Conservation (phyloP, 2,113 vertebrate species). For the Limnothrissa miodon region DNA sequence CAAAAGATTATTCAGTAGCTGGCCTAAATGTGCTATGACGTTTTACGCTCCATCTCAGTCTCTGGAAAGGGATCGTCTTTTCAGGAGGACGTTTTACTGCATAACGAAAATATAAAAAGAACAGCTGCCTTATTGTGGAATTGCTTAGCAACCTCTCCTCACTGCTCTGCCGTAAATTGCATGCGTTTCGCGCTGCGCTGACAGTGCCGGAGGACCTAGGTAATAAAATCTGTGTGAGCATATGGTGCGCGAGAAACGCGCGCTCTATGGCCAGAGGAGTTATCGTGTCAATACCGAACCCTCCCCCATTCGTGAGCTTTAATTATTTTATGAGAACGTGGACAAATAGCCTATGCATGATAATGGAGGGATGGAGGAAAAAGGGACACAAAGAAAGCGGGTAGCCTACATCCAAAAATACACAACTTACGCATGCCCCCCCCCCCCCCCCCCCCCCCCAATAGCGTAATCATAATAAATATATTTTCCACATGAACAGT, state of each 20-base stretch:
- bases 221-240: constrained; percentile 7
- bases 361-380: background rate
- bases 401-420: too few relatives aligned
- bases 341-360: background rate
- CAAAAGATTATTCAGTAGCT: background rate
- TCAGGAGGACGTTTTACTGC: background rate
- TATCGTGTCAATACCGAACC: background rate
- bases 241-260: background rate
- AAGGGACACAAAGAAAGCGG: background rate
- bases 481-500: background rate
- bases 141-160: constrained; percentile 38
- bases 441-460: too few relatives aligned
- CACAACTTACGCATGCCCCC: too few relatives aligned
- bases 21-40: background rate
- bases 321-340: background rate
- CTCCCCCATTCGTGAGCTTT: constrained; percentile 2
- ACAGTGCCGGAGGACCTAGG: constrained; percentile 3
- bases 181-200: constrained; percentile 17
- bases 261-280: background rate
- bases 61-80: background rate
- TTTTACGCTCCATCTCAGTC: background rate
- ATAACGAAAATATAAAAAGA: constrained; percentile 21
- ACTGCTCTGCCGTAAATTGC: constrained; percentile 38
- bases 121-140: constrained; percentile 56
- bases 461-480: too few relatives aligned